A percentile compares a stretch with the other conserved stretches of the same genome.
Conservation (phyloP, 2,888 invertebrate species). For the Tenthredo amoena region DNA sequence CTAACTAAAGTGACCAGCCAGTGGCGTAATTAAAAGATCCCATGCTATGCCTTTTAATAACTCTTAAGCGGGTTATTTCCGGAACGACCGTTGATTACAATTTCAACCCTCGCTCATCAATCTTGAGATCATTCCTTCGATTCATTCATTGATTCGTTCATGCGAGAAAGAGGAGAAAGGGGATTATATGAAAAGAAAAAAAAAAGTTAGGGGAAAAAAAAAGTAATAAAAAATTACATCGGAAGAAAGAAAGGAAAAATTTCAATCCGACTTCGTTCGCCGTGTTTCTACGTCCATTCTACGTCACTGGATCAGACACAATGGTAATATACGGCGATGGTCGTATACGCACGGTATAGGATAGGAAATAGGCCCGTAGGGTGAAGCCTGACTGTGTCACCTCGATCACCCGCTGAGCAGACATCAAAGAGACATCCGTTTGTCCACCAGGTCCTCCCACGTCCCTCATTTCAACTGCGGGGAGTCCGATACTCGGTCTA, state of each 20-base stretch:
- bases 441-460: background rate
- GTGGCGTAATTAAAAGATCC: constrained; percentile 44
- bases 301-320: constrained; percentile 41
- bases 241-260: background rate
- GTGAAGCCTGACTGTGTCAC: constrained; percentile 43
- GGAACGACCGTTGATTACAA: constrained; percentile 24
- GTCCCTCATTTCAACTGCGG: constrained; percentile 3
- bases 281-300: background rate
- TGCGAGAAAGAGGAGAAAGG: background rate
- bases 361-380: constrained; percentile 47
- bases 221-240: background rate
- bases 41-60: constrained; percentile 32
- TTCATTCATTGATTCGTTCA: background rate
- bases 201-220: background rate
- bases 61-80: constrained; percentile 35
- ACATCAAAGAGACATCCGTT: constrained; percentile 47
- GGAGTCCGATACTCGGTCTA: background rate
- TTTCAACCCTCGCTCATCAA: constrained; percentile 36
- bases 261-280: background rate
- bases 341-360: background rate
- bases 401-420: constrained; percentile 35
- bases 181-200: background rate
- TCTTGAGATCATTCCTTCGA: constrained; percentile 37
- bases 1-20: constrained; percentile 35
- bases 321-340: background rate